Evolutionary conservation across 1,140 invertebrate species (phyloP).

Genomic region (Antheraea pernyi): DNA sequence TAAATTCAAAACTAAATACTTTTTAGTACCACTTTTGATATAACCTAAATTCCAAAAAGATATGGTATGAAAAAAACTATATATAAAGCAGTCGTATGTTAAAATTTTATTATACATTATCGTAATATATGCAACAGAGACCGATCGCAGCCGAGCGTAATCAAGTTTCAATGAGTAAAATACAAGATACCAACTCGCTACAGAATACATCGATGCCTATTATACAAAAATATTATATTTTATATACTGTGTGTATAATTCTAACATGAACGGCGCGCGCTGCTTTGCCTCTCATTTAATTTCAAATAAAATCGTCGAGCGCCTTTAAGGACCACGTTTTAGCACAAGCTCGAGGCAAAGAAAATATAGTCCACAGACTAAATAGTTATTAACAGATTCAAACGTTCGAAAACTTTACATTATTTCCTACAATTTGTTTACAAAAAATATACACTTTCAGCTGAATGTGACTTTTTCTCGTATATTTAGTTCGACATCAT

Average conservation of each 20-base stretch:
- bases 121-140: neutral
- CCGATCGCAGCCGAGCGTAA: conserved; percentile 7
- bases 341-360: neutral
- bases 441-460: no score
- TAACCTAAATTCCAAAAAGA: neutral
- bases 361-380: neutral
- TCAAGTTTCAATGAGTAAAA: conserved; percentile 51
- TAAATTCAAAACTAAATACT: no score
- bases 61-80: neutral
- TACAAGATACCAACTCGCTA: conserved; percentile 59
- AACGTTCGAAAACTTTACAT: no score
- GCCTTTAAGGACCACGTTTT: neutral
- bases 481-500: no score
- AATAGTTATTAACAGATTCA: neutral
- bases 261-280: conserved; percentile 56
- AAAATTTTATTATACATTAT: neutral
- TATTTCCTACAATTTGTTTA: no score
- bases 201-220: conserved; percentile 70
- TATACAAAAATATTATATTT: conserved; percentile 76
- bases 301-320: neutral
- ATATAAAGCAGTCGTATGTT: neutral
- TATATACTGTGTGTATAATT: conserved; percentile 65
- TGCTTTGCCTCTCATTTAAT: conserved; percentile 38
- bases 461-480: no score
- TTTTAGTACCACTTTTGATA: neutral